Base-by-base conservation (phyloP, 2,113 vertebrate species). In the Grus americana region DNA sequence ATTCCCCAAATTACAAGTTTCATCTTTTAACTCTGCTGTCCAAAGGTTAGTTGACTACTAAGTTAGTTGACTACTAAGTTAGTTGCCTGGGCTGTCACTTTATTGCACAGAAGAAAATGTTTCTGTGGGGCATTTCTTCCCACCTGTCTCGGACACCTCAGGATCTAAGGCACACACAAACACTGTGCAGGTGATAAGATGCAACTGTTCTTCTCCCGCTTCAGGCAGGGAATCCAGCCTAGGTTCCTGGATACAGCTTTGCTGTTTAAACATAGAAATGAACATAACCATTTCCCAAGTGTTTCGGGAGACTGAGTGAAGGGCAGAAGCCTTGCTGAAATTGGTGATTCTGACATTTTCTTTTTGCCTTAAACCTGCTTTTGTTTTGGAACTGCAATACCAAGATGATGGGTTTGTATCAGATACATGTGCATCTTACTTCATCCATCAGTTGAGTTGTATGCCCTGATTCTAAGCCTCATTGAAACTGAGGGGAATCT, bases 251-350 rank as follows among this genome's bases (percentile, higher is more conserved):
- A 19, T 30, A 15, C 10, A 44, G 3, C 55, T 57, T 58, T 44
- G 17, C 24, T 59, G 23, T 65, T 86, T 70, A 42, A 88, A 44
- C 21, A 46, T 4, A 55, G 21, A 70, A 34, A 24, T 8, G 20
- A 36, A 40, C 13, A 1, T 2, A 67, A 61, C 14, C 0, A 0
- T 46, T 54, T 68, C 52, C 55, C 17, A 62, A 24, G 10, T 34
- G 12, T 83, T 92, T 68, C 40, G 27, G 13, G 67, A 46, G 62
- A 24, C 32, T 55, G 68, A 65, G 6, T 4, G 30, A 82, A 83
- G 11, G 32, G 38, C 54, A 59, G 40, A 57, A 94, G 15, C 42
- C 19, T 34, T 55, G 52, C 32, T 83, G 70, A 84, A 52, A 36
- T 32, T 23, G 44, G 47, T 94, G 34, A 30, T 55, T 72, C 40